Percentiles rank a stretch among this genome's conserved stretches.
phyloP scores from a whole-genome alignment of 2,888 invertebrate species.

The Nephrotoma appendiculata region DNA sequence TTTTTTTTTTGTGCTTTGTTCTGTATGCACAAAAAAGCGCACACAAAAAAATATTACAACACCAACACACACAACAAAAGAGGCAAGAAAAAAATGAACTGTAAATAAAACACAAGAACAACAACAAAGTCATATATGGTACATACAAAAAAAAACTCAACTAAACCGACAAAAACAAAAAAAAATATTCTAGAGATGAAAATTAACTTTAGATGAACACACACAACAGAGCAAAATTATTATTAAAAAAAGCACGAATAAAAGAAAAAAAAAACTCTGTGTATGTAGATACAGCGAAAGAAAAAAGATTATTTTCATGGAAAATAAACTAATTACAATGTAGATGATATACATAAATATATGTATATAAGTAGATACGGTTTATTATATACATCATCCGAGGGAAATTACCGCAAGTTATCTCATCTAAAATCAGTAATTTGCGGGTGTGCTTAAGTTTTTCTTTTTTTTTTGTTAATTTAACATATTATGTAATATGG shows the following conservation, averaged over 20 bases:
- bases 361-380: neutral
- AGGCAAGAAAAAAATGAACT: neutral
- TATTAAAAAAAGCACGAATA: neutral
- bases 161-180: neutral
- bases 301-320: neutral
- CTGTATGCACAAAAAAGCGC: neutral
- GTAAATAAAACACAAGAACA: neutral
- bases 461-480: neutral
- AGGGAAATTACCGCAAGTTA: neutral
- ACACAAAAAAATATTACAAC: neutral
- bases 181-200: neutral
- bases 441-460: neutral
- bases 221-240: neutral
- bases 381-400: neutral
- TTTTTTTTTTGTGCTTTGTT: neutral
- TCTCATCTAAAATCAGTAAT: neutral
- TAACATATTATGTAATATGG: neutral
- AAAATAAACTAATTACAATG: neutral
- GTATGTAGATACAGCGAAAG: neutral
- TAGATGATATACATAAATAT: neutral
- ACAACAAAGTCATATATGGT: neutral
- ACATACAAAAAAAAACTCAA: neutral
- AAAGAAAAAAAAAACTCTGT: neutral
- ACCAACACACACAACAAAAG: neutral
- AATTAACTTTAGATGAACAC: neutral